Evolutionary conservation across 2,888 invertebrate species (phyloP).

Genomic region (Gryllus longicercus): DNA sequence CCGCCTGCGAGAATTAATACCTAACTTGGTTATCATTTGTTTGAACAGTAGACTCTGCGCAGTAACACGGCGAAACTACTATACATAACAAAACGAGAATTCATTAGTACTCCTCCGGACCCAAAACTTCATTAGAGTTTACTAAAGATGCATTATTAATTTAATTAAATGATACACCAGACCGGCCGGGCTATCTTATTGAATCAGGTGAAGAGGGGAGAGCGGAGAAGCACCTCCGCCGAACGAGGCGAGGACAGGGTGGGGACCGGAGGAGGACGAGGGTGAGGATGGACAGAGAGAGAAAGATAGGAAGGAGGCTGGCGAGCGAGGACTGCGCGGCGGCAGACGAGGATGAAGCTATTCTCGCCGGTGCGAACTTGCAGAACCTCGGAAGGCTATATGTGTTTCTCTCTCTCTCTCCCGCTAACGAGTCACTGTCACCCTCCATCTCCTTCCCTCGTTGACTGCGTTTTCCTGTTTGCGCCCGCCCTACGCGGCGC

Average conservation of each 20-base stretch:
- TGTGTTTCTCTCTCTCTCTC: no score
- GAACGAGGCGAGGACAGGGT: background rate
- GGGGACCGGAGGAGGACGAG: background rate
- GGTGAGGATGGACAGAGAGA: background rate
- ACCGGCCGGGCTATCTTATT: background rate
- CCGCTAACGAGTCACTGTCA: no score
- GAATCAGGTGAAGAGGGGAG: constrained; percentile 5
- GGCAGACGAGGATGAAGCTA: no score
- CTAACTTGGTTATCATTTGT: constrained; percentile 7
- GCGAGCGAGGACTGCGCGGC: no score
- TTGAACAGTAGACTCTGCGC: background rate
- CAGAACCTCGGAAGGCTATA: no score
- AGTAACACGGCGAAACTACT: background rate
- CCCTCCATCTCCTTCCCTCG: no score
- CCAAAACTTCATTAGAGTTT: background rate
- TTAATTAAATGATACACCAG: constrained; percentile 3
- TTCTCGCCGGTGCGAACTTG: no score
- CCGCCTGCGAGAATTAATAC: background rate
- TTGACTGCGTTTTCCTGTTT: no score
- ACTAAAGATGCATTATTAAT: constrained; percentile 17
- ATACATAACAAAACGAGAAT: constrained; percentile 17
- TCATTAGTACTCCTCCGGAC: background rate
- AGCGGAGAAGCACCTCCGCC: background rate
- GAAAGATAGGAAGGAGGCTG: no score
- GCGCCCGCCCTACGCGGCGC: no score